Base-by-base conservation (phyloP, 2,888 invertebrate genomes). In the Tubiluchus corallicola region DNA sequence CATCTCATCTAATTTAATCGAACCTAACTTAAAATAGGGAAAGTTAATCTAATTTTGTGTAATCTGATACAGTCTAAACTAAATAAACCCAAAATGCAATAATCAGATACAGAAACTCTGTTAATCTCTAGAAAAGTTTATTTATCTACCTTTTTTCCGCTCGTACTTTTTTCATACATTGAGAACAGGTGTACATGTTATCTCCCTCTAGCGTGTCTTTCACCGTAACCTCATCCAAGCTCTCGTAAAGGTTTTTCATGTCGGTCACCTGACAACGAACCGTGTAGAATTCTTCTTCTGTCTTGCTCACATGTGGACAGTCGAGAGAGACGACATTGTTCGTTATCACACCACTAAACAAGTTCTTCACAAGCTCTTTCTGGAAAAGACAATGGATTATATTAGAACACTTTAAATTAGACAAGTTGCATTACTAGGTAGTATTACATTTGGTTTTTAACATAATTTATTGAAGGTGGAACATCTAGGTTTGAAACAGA, bases 161-260 rank as follows among this genome's bases (percentile, higher is more conserved):
- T 40, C 90, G 71, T 38, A 92, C 92, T 73, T 92, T 92, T 57
- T 81, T 82, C 3, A 85, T 81, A 61, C 90, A 92, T 56, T 87
- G 85, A 13, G 87, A 87, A 62, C 92, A 92, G 0, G 88, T 92
- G 64, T 92, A 92, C 81, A 92, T 92, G 64, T 92, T 92, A 66
- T 92, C 92, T 40, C 92, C 92, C 64, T 92, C 92, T 1, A 92
- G 67, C 19, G 88, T 90, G 62, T 92, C 92, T 62, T 92, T 92
- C 4, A 90, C 88, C 0, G 90, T 90, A n/a, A 92, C 85, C 65
- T 92, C 90, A 65, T 90, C 87, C 20, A 92, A 69, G 58, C 62
- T 61, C 54, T 65, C 65, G 57, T 88, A 85, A 21, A 92, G 69
- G 66, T 88, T 88, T 41, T 88, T 73, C 90, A 92, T 90, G 62